A percentile compares a stretch with the other conserved stretches of the same genome.
phyloP scores from a whole-genome alignment of 2,113 vertebrate species.

The Tenrec ecaudatus region DNA sequence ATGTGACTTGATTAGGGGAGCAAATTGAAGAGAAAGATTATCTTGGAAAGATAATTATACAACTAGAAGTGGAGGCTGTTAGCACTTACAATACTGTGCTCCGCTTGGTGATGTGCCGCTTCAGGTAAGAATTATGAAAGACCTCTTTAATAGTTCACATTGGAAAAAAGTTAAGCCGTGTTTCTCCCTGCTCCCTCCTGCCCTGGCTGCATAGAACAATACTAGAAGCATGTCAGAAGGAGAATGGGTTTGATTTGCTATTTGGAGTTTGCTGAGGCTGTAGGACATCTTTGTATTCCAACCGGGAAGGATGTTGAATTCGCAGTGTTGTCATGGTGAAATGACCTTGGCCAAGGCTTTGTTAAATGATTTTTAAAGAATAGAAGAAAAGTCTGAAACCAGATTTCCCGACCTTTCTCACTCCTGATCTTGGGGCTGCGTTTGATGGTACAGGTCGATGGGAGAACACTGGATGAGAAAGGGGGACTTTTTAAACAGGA shows the following conservation, averaged over 20 bases:
- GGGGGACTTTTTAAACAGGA: neutral
- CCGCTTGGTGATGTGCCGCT: neutral
- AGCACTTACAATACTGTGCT: neutral
- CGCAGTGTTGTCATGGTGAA: neutral
- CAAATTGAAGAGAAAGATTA: conserved; percentile 64
- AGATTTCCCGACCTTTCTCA: neutral
- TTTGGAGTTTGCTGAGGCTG: neutral
- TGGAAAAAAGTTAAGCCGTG: conserved; percentile 12
- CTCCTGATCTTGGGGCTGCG: neutral
- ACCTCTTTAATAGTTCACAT: conserved; percentile 32
- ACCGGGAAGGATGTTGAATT: neutral
- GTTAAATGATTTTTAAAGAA: conserved; percentile 27
- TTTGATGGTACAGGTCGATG: conserved; percentile 16
- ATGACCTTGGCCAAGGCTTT: conserved; percentile 33
- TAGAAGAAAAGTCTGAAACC: conserved; percentile 25
- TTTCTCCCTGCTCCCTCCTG: neutral
- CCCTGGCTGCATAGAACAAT: neutral
- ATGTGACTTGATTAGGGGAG: conserved; percentile 67
- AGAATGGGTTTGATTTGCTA: conserved; percentile 51
- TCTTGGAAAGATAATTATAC: conserved; percentile 65
- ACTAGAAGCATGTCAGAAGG: conserved; percentile 27
- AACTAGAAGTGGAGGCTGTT: conserved; percentile 13
- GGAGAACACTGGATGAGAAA: neutral
- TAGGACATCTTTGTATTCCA: neutral
- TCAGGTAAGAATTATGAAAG: conserved; percentile 33